Percentiles rank a stretch among this genome's conserved stretches.
Evolutionary conservation across 2,888 invertebrate genomes (phyloP).

Genomic region (Ormyrus pomaceus): DNA sequence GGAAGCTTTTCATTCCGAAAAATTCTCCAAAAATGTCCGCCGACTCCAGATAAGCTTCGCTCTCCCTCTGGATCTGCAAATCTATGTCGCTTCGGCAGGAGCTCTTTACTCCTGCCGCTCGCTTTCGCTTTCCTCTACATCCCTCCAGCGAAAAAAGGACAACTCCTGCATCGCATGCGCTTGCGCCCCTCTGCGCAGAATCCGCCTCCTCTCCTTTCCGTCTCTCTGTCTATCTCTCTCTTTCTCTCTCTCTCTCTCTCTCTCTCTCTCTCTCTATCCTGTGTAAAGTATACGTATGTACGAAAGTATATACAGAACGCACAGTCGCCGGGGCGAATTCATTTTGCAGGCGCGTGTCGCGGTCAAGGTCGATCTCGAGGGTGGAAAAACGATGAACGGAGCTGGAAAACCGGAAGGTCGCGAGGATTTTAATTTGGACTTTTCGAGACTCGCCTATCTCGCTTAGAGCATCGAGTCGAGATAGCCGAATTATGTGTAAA

Average conservation of each 20-base stretch:
- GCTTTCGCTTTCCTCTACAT: no score
- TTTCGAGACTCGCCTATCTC: conserved; percentile 6
- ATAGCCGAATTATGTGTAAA: conserved; percentile 2
- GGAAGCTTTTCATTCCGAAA: conserved; percentile 19
- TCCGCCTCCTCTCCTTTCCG: not conserved
- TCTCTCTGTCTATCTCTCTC: no score
- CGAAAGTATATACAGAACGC: not conserved
- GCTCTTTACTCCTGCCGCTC: no score
- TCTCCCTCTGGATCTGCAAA: no score
- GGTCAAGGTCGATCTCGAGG: conserved; percentile 55
- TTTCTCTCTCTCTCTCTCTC: no score
- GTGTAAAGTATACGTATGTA: conserved; percentile 1
- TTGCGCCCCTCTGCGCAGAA: conserved; percentile 11
- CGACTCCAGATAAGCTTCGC: no score
- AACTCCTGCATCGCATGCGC: not conserved
- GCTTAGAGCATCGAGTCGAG: no score
- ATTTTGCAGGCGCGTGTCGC: conserved; percentile 29
- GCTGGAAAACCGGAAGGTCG: conserved; percentile 26
- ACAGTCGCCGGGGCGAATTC: conserved; percentile 45
- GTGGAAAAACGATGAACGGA: conserved; percentile 50
- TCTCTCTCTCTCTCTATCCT: no score
- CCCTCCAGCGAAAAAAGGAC: not conserved
- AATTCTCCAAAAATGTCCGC: not conserved
- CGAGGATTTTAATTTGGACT: conserved; percentile 34
- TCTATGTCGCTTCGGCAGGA: no score